Evolutionary conservation across 2,888 invertebrate species (phyloP).

Genomic region (Crocallis elinguaria): DNA sequence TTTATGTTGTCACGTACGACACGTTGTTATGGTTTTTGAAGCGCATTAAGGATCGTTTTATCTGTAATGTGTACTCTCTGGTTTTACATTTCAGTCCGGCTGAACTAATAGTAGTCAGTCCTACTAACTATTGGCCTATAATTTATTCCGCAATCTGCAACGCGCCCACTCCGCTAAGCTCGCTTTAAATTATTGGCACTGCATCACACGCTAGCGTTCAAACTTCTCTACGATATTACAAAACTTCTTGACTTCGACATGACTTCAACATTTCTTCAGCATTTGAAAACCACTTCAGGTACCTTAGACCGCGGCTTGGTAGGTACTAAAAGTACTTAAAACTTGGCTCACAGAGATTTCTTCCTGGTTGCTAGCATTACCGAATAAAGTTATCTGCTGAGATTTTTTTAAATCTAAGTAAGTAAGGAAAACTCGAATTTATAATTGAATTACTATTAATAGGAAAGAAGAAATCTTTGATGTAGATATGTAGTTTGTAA

Average conservation of each 20-base stretch:
- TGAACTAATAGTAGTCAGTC: no score
- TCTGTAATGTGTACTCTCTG: no score
- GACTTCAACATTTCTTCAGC: constrained; percentile 4
- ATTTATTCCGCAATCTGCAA: not conserved
- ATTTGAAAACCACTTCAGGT: constrained; percentile 16
- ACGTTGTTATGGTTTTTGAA: no score
- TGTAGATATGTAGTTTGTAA: no score
- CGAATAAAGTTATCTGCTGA: constrained; percentile 1
- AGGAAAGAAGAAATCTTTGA: no score
- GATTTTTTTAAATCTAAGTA: no score
- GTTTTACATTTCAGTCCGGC: no score
- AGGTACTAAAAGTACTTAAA: constrained; percentile 12
- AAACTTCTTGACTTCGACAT: constrained; percentile 22
- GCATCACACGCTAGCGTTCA: constrained; percentile 8
- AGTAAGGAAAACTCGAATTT: no score
- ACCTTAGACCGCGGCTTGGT: constrained; percentile 2
- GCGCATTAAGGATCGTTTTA: no score
- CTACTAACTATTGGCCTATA: not conserved
- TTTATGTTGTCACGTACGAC: no score
- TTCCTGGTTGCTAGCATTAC: constrained; percentile 1
- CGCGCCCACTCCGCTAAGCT: not conserved
- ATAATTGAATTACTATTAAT: no score
- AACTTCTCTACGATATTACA: constrained; percentile 28
- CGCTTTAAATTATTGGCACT: constrained; percentile 20
- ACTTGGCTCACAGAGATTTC: constrained; percentile 11